Conservation (phyloP, 2,888 invertebrate species). For the Andrena camellia region DNA sequence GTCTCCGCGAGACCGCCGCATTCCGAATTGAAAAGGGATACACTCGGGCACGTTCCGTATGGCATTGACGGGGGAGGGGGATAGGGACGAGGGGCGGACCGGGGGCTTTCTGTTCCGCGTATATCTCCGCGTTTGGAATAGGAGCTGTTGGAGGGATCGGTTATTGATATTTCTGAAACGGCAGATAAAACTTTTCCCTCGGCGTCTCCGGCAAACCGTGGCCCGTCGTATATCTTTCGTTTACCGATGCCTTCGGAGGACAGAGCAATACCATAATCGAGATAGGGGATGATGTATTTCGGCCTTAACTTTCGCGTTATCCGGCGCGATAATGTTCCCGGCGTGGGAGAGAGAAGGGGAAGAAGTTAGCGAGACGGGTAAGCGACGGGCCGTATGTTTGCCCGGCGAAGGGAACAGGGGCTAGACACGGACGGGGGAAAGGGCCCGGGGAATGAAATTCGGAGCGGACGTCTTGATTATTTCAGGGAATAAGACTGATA, state of each 20-base stretch:
- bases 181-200: slow-evolving; percentile 56
- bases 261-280: slow-evolving; percentile 46
- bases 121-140: slow-evolving; percentile 53
- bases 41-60: slow-evolving; percentile 52
- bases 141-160: slow-evolving; percentile 55
- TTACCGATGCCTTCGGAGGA: slow-evolving; percentile 47
- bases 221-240: slow-evolving; percentile 48
- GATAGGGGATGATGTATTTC: slow-evolving; percentile 52
- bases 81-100: too few species aligned
- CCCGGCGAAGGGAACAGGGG: not conserved
- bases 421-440: not conserved
- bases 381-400: slow-evolving; percentile 2
- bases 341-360: not conserved
- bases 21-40: slow-evolving; percentile 61
- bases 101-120: slow-evolving; percentile 23
- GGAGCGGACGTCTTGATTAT: slow-evolving; percentile 53
- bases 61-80: slow-evolving; percentile 19
- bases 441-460: slow-evolving; percentile 37
- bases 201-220: slow-evolving; percentile 17
- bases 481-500: slow-evolving; percentile 57
- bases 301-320: slow-evolving; percentile 43
- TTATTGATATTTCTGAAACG: slow-evolving; percentile 65
- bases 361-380: slow-evolving; percentile 21
- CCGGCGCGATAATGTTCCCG: slow-evolving; percentile 28
- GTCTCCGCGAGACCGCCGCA: slow-evolving; percentile 40